phyloP scores from a whole-genome alignment of 1,140 invertebrate genomes.

The Lamellibrachia luymesi region DNA sequence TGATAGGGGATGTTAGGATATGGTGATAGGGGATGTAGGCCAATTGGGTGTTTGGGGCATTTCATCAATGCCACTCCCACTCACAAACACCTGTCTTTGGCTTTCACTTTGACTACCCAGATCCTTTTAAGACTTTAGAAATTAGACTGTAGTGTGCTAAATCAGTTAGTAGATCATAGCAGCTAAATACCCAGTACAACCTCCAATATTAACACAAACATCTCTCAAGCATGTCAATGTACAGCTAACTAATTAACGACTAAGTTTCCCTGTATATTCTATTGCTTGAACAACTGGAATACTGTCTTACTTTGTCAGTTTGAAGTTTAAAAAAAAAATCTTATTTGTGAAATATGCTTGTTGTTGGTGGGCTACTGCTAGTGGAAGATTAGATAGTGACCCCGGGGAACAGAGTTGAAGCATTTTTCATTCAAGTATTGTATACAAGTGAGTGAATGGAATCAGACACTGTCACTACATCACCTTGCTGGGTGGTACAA shows the following conservation, averaged over 20 bases:
- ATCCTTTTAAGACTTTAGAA: not conserved
- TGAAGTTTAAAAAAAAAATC: not conserved
- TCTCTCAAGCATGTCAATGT: no score
- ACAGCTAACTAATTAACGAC: no score
- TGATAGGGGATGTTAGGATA: no score
- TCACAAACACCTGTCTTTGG: not conserved
- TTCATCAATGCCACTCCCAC: not conserved
- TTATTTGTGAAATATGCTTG: not conserved
- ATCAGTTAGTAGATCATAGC: no score
- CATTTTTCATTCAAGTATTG: not conserved
- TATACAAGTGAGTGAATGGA: not conserved
- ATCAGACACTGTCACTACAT: not conserved
- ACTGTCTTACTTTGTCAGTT: no score
- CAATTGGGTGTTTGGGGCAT: not conserved
- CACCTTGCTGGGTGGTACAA: not conserved
- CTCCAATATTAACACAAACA: no score
- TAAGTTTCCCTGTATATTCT: no score
- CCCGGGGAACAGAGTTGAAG: not conserved
- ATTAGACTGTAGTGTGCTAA: no score
- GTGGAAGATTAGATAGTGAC: not conserved
- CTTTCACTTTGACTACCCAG: not conserved
- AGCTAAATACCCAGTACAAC: no score
- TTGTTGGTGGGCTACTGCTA: not conserved
- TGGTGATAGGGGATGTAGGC: not conserved
- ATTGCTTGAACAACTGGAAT: no score